Percentiles rank a stretch among this genome's conserved stretches.
Conservation (phyloP, 2,888 invertebrate species). For the Nephrotoma flavescens region DNA sequence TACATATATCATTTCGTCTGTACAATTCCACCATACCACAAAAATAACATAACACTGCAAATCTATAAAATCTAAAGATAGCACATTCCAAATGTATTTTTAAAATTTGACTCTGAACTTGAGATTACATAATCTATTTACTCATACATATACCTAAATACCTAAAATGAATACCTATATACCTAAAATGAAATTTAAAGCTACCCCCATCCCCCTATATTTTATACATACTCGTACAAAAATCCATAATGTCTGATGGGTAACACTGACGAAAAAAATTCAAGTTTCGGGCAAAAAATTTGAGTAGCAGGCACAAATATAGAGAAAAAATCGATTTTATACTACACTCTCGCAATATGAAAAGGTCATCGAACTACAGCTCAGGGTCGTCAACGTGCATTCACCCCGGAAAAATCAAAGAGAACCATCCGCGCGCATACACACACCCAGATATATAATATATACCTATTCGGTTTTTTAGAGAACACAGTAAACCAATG, state of each 20-base stretch:
- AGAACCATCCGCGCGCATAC: background rate
- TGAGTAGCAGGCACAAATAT: background rate
- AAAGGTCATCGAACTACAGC: background rate
- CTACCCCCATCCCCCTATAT: background rate
- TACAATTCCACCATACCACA: background rate
- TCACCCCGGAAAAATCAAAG: background rate
- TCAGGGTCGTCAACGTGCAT: slow-evolving; percentile 3
- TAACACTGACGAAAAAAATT: background rate
- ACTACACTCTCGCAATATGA: background rate
- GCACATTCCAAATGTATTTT: background rate
- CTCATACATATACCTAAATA: background rate
- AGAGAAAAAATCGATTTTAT: background rate
- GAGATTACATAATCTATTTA: background rate
- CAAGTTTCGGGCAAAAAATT: background rate
- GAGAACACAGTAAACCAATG: background rate
- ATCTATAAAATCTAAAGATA: background rate
- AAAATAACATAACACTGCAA: background rate
- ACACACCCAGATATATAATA: background rate
- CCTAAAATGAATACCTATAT: background rate
- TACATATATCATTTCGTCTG: background rate
- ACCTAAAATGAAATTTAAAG: background rate
- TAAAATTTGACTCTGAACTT: background rate
- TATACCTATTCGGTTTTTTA: background rate
- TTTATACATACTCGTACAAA: background rate
- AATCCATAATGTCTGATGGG: background rate